Percentiles rank a stretch among this genome's conserved stretches.
Evolutionary conservation across 2,797 vertebrate genomes (phyloP).

Genomic region (Semotilus atromaculatus): DNA sequence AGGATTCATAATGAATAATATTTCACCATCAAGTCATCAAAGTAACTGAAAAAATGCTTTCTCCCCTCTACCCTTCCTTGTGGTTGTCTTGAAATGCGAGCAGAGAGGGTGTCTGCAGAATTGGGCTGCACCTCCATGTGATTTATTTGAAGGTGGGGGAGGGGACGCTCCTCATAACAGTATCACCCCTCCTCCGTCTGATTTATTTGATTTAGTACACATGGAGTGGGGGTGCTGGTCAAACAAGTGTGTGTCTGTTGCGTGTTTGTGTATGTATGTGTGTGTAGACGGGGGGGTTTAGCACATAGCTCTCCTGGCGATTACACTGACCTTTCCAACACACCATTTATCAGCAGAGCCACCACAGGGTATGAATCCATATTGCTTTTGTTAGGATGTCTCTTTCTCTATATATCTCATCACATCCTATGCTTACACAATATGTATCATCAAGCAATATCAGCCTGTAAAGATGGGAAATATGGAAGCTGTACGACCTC

Average conservation of each 20-base stretch:
- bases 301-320: conserved; percentile 47
- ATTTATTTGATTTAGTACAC: conserved; percentile 62
- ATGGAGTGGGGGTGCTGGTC: conserved; percentile 38
- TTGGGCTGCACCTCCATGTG: conserved; percentile 8
- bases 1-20: background rate
- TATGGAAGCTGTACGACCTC: conserved; percentile 64
- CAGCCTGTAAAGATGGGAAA: conserved; percentile 69
- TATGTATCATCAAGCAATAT: conserved; percentile 21
- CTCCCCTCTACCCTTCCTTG: background rate
- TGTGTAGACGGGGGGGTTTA: conserved; percentile 20
- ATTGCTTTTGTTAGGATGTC: conserved; percentile 44
- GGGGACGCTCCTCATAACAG: conserved; percentile 20
- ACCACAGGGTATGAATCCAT: conserved; percentile 48
- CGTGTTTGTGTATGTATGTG: conserved; percentile 35
- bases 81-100: conserved; percentile 27
- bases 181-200: conserved; percentile 23
- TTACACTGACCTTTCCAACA: conserved; percentile 65
- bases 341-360: conserved; percentile 63
- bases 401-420: conserved; percentile 13
- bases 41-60: conserved; percentile 13
- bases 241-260: conserved; percentile 49
- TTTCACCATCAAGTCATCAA: background rate
- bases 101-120: conserved; percentile 9
- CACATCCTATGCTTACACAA: conserved; percentile 12
- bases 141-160: conserved; percentile 42